phyloP scores from a whole-genome alignment of 2,113 vertebrate species.

The Tragelaphus buxtoni region DNA sequence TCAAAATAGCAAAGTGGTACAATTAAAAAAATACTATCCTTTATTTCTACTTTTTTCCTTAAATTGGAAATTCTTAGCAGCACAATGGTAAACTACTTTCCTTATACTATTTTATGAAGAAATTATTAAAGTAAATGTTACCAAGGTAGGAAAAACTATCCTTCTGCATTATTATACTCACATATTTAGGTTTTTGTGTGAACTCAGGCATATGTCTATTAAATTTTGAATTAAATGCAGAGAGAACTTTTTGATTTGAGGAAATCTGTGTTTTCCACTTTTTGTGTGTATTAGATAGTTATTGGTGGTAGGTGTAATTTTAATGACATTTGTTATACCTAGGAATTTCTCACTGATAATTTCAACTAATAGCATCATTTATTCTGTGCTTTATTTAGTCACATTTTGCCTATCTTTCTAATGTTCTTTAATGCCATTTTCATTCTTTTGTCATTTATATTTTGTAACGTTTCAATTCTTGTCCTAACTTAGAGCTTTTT shows the following conservation, averaged over 20 bases:
- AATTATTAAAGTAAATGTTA: slow-evolving; percentile 30
- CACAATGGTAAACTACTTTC: background rate
- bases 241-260: background rate
- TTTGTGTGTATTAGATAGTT: background rate
- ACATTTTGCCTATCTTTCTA: slow-evolving; percentile 32
- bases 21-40: background rate
- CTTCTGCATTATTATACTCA: background rate
- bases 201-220: slow-evolving; percentile 13
- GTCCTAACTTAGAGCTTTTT: background rate
- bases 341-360: background rate
- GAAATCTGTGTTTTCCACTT: background rate
- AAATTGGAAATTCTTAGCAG: slow-evolving; percentile 18
- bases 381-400: background rate
- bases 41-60: slow-evolving; percentile 29
- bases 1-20: background rate
- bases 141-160: background rate
- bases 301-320: slow-evolving; percentile 16
- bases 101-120: slow-evolving; percentile 6
- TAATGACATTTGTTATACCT: slow-evolving; percentile 15
- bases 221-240: background rate
- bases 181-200: background rate
- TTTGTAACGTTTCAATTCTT: slow-evolving; percentile 40
- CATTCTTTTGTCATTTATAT: slow-evolving; percentile 21
- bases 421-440: slow-evolving; percentile 34
- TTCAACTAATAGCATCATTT: slow-evolving; percentile 44